These are phyloP conservation scores for Rhaphigaster nebulosa DNA, from an alignment of 2,888 invertebrate genomes.

Conservation along the genomic window DNA sequence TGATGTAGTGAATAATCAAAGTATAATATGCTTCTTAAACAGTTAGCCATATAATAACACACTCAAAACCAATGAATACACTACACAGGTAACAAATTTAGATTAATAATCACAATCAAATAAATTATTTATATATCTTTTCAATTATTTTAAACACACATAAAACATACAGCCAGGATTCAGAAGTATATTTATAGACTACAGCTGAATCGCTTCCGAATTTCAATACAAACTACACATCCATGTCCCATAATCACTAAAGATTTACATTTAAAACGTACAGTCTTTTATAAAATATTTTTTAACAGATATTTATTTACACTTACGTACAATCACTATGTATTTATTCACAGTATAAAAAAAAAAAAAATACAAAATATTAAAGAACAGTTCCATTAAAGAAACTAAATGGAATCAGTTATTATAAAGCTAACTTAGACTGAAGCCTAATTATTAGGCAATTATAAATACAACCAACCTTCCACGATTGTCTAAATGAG, in stretches of 20 bases:
- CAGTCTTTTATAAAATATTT: slow-evolving; percentile 30
- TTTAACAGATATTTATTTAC: slow-evolving; percentile 8
- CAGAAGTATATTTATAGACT: slow-evolving; percentile 1
- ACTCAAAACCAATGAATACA: background rate
- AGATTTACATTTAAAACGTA: slow-evolving; percentile 10
- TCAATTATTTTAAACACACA: background rate
- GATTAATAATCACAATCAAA: slow-evolving; percentile 1
- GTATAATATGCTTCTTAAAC: background rate
- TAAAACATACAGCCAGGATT: background rate
- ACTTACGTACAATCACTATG: background rate
- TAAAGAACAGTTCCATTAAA: slow-evolving; percentile 36
- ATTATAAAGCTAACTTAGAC: slow-evolving; percentile 5
- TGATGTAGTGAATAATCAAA: background rate
- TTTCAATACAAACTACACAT: slow-evolving; percentile 23
- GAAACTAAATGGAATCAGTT: slow-evolving; percentile 17
- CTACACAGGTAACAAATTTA: slow-evolving; percentile 8
- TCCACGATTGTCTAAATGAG: slow-evolving; percentile 41
- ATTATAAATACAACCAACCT: slow-evolving; percentile 46
- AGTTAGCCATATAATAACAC: background rate
- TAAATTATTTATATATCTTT: background rate
- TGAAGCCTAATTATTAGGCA: slow-evolving; percentile 57
- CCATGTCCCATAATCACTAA: background rate
- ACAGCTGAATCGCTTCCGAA: background rate
- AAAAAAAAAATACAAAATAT: background rate
- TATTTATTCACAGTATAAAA: slow-evolving; percentile 31